Base-by-base conservation (phyloP, 2,888 invertebrate species). In the Chymomyza amoena region DNA sequence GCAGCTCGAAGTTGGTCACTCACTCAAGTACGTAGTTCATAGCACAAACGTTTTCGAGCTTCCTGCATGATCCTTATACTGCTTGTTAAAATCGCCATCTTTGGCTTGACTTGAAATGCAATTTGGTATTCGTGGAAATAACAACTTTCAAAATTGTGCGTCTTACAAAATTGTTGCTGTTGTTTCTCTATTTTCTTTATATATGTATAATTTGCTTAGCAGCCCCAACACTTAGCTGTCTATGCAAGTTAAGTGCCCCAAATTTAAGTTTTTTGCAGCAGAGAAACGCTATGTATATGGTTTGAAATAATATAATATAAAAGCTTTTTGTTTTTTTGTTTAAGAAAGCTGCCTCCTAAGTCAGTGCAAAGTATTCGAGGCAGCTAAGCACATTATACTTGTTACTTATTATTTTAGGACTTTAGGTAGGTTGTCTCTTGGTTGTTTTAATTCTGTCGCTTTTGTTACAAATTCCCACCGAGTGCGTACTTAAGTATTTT, bases 391-490 rank as follows among this genome's bases (percentile, higher is more conserved):
- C 39, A 45, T 45, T 45, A 45, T 45, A 45, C 39, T 45, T 45
- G 39, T 45, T 45, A 45, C 39, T 45, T 45, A 45, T 45, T 45
- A 45, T 45, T 45, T 45, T 45, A 45, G 39, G 39, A 84, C 75
- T 84, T 86, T 82, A 86, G 82, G 82, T 82, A 82, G 82, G 83
- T 75, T 81, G 64, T 74, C 83, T 75, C 72, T 68, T 61, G 36
- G 66, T 70, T 75, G 54, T 67, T 36, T 28, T 25, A 18, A 28
- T 28, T 28, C 28, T n/a, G 28, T 57, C 18, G 15, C 16, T 59
- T 25, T 59, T 56, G n/a, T 59, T 28, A 59, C 32, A 59, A 59
- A 36, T 59, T 59, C 59, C n/a, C 28, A 32, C 32, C 32, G 32
- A 59, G 59, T 56, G 18, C 56, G 20, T 25, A 25, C 56, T 56